Percentiles rank a stretch among this genome's conserved stretches.
phyloP scores from a whole-genome alignment of 2,888 invertebrate genomes.

The Hypena proboscidalis region DNA sequence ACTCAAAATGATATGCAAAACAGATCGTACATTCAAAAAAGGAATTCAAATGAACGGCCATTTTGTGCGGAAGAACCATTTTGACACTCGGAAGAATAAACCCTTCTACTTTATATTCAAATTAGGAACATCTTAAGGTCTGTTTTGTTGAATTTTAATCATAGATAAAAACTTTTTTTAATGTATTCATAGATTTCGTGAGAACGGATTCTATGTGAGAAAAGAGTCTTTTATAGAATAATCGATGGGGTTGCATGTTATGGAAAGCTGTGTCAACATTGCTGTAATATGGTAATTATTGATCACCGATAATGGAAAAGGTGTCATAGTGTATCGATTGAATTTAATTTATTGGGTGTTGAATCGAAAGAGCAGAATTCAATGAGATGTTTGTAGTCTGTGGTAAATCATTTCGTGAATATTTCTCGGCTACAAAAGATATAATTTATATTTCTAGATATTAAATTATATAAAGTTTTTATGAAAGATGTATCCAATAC shows the following conservation, averaged over 20 bases:
- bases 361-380: slow-evolving; percentile 1
- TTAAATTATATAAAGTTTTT: no score
- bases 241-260: slow-evolving; percentile 77
- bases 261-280: slow-evolving; percentile 82
- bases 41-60: slow-evolving; percentile 78
- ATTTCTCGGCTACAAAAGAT: no score
- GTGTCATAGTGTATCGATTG: slow-evolving; percentile 50
- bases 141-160: slow-evolving; percentile 52
- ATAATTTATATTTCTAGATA: no score
- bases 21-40: slow-evolving; percentile 61
- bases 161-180: slow-evolving; percentile 71
- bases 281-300: slow-evolving; percentile 72
- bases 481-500: no score
- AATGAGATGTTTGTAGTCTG: neutral
- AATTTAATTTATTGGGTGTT: slow-evolving; percentile 42
- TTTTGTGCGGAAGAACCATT: slow-evolving; percentile 80
- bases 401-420: no score
- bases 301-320: slow-evolving; percentile 45
- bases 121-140: slow-evolving; percentile 70
- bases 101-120: slow-evolving; percentile 77
- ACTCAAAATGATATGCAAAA: slow-evolving; percentile 73
- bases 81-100: slow-evolving; percentile 82
- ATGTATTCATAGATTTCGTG: slow-evolving; percentile 75
- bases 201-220: slow-evolving; percentile 48
- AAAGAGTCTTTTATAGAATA: slow-evolving; percentile 67